Evolutionary conservation across 1,140 invertebrate species (phyloP).

Genomic region (Holcopasites calliopsidis): DNA sequence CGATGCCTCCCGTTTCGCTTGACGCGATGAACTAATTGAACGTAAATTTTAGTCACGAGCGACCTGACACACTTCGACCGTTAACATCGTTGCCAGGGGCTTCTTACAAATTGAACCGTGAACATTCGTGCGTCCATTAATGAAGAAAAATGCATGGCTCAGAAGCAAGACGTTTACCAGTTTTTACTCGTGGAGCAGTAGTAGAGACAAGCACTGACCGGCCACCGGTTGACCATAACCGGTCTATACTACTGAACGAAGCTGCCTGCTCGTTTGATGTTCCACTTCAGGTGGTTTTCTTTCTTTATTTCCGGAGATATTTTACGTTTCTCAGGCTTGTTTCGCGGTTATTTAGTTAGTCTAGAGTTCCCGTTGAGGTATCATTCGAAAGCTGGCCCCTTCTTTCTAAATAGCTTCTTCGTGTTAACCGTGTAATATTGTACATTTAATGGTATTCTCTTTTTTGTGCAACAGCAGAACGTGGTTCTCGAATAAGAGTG

Average conservation of each 20-base stretch:
- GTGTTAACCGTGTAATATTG: no score
- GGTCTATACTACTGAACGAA: conserved; percentile 24
- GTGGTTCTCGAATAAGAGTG: no score
- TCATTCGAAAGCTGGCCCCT: no score
- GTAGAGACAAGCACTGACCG: no score
- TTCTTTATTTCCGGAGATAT: not conserved
- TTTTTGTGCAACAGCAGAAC: no score
- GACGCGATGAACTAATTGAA: conserved; percentile 77
- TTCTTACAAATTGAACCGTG: conserved; percentile 77
- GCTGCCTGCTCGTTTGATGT: not conserved
- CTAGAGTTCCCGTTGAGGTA: no score
- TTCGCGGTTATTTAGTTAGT: not conserved
- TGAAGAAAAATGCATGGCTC: no score
- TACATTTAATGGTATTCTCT: no score
- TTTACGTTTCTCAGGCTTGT: not conserved
- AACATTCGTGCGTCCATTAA: conserved; percentile 77
- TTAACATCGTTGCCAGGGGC: conserved; percentile 70
- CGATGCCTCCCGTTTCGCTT: conserved; percentile 75
- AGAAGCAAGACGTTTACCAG: no score
- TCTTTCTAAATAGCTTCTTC: no score
- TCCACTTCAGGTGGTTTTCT: not conserved
- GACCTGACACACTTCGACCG: not conserved
- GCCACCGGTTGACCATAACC: conserved; percentile 4
- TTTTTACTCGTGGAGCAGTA: no score
- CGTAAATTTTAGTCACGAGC: conserved; percentile 71